Conservation (phyloP, 1,140 invertebrate genomes). For the Drosophila jambulina region DNA sequence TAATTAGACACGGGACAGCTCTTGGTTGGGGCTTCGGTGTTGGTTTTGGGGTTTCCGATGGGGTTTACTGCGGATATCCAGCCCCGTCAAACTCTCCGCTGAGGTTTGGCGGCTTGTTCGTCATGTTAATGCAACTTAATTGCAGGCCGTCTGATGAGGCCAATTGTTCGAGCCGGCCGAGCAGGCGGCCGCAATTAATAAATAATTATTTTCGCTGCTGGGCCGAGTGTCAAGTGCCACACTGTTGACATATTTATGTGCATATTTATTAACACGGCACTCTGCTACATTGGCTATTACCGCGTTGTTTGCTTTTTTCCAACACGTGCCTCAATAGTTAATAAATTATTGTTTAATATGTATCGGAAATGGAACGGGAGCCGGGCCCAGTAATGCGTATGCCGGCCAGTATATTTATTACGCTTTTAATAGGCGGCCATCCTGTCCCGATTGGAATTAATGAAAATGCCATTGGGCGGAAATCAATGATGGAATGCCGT, state of each 20-base stretch:
- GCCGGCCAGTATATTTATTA: slow-evolving; percentile 33
- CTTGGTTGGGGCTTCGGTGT: background rate
- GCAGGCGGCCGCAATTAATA: slow-evolving; percentile 75
- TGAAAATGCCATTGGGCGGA: slow-evolving; percentile 35
- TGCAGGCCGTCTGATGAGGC: slow-evolving; percentile 65
- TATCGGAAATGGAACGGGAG: slow-evolving; percentile 48
- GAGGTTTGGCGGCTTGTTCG: slow-evolving; percentile 68
- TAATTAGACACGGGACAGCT: slow-evolving; percentile 60
- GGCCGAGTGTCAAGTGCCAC: slow-evolving; percentile 58
- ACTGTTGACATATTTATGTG: slow-evolving; percentile 73
- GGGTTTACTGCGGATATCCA: slow-evolving; percentile 9
- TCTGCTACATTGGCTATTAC: slow-evolving; percentile 42
- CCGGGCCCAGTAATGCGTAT: slow-evolving; percentile 24
- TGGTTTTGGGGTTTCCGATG: slow-evolving; percentile 16
- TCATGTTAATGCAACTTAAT: slow-evolving; percentile 77
- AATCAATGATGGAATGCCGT: slow-evolving; percentile 56
- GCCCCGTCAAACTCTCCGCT: slow-evolving; percentile 18
- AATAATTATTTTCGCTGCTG: slow-evolving; percentile 68
- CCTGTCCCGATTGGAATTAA: slow-evolving; percentile 41
- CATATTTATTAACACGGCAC: slow-evolving; percentile 71
- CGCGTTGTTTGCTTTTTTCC: slow-evolving; percentile 27
- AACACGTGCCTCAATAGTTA: slow-evolving; percentile 56
- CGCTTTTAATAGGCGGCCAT: slow-evolving; percentile 45
- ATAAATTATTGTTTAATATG: slow-evolving; percentile 75
- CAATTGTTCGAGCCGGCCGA: slow-evolving; percentile 59